phyloP scores from a whole-genome alignment of 35 echinoderm and acorn worm genomes.

The Amphiura filiformis region DNA sequence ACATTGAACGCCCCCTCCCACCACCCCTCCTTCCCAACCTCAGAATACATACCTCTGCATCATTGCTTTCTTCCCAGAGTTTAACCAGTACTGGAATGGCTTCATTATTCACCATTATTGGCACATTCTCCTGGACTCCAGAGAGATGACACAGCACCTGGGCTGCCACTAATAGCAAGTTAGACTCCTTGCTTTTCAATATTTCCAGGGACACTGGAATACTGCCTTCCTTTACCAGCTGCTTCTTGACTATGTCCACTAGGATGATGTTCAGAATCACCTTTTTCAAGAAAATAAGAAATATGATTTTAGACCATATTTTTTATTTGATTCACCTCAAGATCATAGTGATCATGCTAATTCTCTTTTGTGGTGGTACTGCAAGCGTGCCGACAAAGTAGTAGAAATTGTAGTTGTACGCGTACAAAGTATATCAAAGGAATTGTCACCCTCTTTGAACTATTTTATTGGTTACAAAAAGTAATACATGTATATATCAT shows the following conservation, averaged over 20 bases:
- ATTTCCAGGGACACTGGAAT: constrained; percentile 74
- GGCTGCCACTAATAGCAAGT: constrained; percentile 59
- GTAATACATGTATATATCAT: too few relatives aligned
- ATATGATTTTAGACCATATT: too few relatives aligned
- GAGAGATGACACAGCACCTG: constrained; percentile 69
- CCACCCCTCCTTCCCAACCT: too few relatives aligned
- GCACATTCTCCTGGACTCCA: constrained; percentile 54
- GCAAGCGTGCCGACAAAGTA: too few relatives aligned
- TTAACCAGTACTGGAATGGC: constrained; percentile 76
- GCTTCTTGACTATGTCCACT: constrained; percentile 60
- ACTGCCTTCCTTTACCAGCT: constrained; percentile 77
- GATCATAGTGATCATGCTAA: too few relatives aligned
- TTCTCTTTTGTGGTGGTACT: too few relatives aligned
- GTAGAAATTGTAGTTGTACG: too few relatives aligned
- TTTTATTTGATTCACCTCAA: too few relatives aligned
- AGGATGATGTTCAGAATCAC: constrained; percentile 78
- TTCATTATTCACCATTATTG: constrained; percentile 57
- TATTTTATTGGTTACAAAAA: too few relatives aligned
- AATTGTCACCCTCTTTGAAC: too few relatives aligned
- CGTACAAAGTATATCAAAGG: too few relatives aligned
- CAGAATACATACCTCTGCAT: constrained; percentile 27
- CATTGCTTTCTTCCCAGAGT: constrained; percentile 68
- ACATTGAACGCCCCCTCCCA: too few relatives aligned
- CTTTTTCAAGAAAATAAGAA: neutral
- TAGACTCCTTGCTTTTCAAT: constrained; percentile 54